Evolutionary conservation across 2,888 invertebrate genomes (phyloP), one percentile per base, ranked within the genome.

Genomic region (Sarcophaga carnaria): DNA sequence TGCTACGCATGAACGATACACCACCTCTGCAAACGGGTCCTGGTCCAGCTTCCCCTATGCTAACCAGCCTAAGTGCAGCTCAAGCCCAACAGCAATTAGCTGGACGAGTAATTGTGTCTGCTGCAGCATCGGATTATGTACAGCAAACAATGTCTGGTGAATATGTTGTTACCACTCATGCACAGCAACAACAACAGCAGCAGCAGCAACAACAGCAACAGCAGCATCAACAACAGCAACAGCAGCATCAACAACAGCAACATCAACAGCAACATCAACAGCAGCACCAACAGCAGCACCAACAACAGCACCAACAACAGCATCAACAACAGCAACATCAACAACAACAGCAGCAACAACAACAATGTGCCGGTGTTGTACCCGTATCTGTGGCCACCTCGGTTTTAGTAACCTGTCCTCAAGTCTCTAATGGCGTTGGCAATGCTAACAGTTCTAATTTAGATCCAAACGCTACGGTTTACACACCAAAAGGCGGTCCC

Each of bases 381-480:
- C 91, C 91, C 49, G 91, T 91, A 14, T 91, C 92, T 67, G 90
- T 92, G 76, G 91, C 91, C 11, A 89, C 90, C 67, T 90, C 92
- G 5, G 88, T 91, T 5, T 90, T 91, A 72, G 90, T 90, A 69
- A 67, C 88, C 63, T 89, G 84, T 88, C 89, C 70, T 85, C 90
- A 86, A 83, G 85, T 80, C 49, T 67, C 83, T 62, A 83, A 83
- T 75, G 83, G 88, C 17, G 80, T 83, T 69, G 80, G 89, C 20
- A 89, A 88, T 27, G 87, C 88, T 8, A 91, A 91, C n/a, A 82
- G 89, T 25, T 93, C 93, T 11, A 95, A 95, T 90, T 95, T 98
- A 87, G 98, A 98, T 94, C 98, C 98, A 82, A 97, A 98, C 94
- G 98, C 98, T 88, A 96, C 96, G 88, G 97, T 97, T 89, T 98